Base-by-base conservation (phyloP, 2,888 invertebrate genomes). In the Idaea dimidiata region DNA sequence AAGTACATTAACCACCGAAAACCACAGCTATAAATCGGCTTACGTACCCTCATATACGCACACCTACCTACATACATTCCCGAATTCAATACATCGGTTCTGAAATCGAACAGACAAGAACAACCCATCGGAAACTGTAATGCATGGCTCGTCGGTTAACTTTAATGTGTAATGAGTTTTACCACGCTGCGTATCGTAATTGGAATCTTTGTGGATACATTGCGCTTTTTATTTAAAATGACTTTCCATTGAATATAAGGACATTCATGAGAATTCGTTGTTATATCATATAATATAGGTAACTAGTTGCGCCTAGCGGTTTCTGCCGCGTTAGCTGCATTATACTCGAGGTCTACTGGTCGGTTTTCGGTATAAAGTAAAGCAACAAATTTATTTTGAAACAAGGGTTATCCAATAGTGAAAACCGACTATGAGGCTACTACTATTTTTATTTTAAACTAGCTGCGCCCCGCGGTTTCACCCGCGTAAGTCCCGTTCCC, bases 141-240 rank as follows among this genome's bases (percentile, higher is more conserved):
- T 43, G 43, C 43, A 43, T 43, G 43, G 43, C 43, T 43, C 31
- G 58, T 43, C 63, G 61, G 60, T 66, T 66, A 64, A 64, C 63
- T 62, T 60, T 60, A 66, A 63, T 66, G 63, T 63, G 63, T 66
- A 62, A 66, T 66, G 63, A 62, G 66, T 59, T 54, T 17, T 16
- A 60, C 54, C 60, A 62, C 60, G 61, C 65, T 63, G 32, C 10
- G 10, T 17, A 24, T 43, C 43, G 43, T 43, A 43, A 43, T 43
- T 43, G 43, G 43, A 10, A 43, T 43, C 43, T 43, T 43, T 43
- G 43, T 10, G 43, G 43, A 7, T 7, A 56, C 18, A 17, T 18
- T 56, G 56, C 18, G 17, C 8, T 56, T 18, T 17, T 17, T 7
- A 7, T 55, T 58, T 10, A 17, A 8, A 57, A 57, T 17, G 31